Conservation (phyloP, 2,797 vertebrate genomes). For the Zenarchopterus dispar region DNA sequence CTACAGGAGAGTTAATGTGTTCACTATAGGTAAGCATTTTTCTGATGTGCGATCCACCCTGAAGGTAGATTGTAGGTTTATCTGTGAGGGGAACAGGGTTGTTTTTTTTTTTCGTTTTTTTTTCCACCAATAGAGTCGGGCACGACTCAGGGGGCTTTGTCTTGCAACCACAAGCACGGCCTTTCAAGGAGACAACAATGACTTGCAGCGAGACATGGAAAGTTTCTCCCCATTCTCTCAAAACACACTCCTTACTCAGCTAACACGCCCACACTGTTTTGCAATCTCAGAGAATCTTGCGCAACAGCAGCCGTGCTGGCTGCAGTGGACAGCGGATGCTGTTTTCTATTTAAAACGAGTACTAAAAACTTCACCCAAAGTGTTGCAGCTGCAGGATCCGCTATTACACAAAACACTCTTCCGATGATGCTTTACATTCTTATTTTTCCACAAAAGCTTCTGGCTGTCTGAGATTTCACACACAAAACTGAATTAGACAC, state of each 20-base stretch:
- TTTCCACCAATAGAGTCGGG: slow-evolving; percentile 50
- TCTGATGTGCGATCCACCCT: slow-evolving; percentile 46
- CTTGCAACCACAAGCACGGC: slow-evolving; percentile 68
- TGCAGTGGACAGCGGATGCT: slow-evolving; percentile 46
- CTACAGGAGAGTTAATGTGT: slow-evolving; percentile 62
- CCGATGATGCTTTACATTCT: slow-evolving; percentile 17
- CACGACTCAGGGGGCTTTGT: slow-evolving; percentile 63
- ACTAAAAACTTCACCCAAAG: slow-evolving; percentile 67
- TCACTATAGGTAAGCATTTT: slow-evolving; percentile 70
- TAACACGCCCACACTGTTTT: slow-evolving; percentile 59
- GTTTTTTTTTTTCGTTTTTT: slow-evolving; percentile 25
- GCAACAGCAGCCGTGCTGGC: slow-evolving; percentile 44
- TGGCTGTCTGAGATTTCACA: slow-evolving; percentile 55
- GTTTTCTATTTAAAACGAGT: slow-evolving; percentile 50
- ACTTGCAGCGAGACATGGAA: slow-evolving; percentile 74
- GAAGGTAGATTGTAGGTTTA: slow-evolving; percentile 49
- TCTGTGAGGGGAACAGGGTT: slow-evolving; percentile 26
- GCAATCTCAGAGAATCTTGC: slow-evolving; percentile 53
- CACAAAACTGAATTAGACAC: slow-evolving; percentile 43
- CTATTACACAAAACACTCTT: slow-evolving; percentile 41
- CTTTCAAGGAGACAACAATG: slow-evolving; percentile 77
- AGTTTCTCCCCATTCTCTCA: slow-evolving; percentile 63
- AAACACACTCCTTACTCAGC: slow-evolving; percentile 54
- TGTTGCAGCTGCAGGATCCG: slow-evolving; percentile 29
- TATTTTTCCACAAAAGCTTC: slow-evolving; percentile 41